Conservation (phyloP, 2,797 vertebrate genomes). For the Trematomus bernacchii region DNA sequence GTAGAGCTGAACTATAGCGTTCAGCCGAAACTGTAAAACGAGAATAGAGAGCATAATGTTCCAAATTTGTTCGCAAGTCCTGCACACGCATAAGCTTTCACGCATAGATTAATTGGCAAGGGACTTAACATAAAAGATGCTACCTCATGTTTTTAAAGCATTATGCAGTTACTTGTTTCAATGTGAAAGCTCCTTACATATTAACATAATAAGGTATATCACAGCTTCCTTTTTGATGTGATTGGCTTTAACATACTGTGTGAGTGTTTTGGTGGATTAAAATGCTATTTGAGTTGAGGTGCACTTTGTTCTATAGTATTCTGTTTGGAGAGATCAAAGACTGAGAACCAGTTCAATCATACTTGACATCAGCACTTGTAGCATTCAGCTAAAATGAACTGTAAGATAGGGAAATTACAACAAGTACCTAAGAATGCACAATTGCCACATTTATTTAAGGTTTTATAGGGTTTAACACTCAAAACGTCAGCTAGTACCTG, state of each 20-base stretch:
- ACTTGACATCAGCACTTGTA: too few species aligned
- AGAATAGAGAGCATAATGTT: constrained; percentile 15
- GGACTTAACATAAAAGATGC: constrained; percentile 29
- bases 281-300: constrained; percentile 16
- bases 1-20: neutral
- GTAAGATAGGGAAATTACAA: too few species aligned
- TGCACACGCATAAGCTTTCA: constrained; percentile 31
- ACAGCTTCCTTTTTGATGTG: constrained; percentile 8
- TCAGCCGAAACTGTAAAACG: constrained; percentile 22
- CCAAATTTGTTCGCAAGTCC: constrained; percentile 25
- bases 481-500: constrained; percentile 1
- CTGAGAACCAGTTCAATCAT: too few species aligned
- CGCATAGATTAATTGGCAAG: constrained; percentile 20
- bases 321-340: too few species aligned
- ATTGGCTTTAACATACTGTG: constrained; percentile 24
- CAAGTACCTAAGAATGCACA: too few species aligned
- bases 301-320: constrained; percentile 16
- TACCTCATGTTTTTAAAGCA: constrained; percentile 30
- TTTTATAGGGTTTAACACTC: neutral
- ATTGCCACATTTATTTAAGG: neutral
- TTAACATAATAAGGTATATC: constrained; percentile 27
- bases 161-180: constrained; percentile 26
- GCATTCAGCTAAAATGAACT: too few species aligned
- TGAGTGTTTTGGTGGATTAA: constrained; percentile 26
- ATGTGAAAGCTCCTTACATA: constrained; percentile 29